Conservation (phyloP, 2,797 vertebrate species). For the Ptychadena robeensis region DNA sequence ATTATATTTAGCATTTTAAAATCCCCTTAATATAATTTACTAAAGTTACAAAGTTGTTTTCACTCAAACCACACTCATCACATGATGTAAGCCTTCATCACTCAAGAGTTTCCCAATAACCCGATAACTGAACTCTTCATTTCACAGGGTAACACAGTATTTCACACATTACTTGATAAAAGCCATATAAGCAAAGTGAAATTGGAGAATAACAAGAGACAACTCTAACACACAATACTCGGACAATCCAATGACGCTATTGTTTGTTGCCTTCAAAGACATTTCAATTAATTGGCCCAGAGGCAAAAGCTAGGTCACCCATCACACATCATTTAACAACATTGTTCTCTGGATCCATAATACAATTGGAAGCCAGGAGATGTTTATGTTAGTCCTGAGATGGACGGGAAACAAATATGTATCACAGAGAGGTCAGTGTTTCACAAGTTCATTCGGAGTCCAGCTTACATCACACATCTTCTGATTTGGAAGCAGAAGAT, state of each 20-base stretch:
- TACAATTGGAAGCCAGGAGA: slow-evolving; percentile 2
- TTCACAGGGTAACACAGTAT: slow-evolving; percentile 30
- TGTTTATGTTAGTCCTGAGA: slow-evolving; percentile 7
- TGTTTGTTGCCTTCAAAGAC: not conserved
- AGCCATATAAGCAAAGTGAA: slow-evolving; percentile 20
- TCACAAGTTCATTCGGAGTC: slow-evolving; percentile 10
- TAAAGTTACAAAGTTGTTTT: no score
- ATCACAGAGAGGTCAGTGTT: not conserved
- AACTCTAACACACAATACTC: not conserved
- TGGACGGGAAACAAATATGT: slow-evolving; percentile 7
- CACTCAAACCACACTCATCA: not conserved
- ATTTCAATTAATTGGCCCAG: slow-evolving; percentile 30
- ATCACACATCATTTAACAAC: slow-evolving; percentile 35
- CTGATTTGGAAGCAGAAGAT: not conserved
- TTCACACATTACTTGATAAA: slow-evolving; percentile 27
- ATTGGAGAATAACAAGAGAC: not conserved
- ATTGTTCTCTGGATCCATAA: slow-evolving; percentile 12
- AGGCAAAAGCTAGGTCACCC: slow-evolving; percentile 7
- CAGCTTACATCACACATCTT: not conserved
- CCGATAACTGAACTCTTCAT: slow-evolving; percentile 3
- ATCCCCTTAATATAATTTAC: no score
- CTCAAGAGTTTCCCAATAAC: slow-evolving; percentile 38
- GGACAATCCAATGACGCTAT: slow-evolving; percentile 15
- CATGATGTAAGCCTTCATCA: slow-evolving; percentile 9
- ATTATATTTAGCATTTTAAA: no score